Percentiles rank a stretch among this genome's conserved stretches.
phyloP scores from a whole-genome alignment of 2,888 invertebrate genomes.

The Lottia scabra region DNA sequence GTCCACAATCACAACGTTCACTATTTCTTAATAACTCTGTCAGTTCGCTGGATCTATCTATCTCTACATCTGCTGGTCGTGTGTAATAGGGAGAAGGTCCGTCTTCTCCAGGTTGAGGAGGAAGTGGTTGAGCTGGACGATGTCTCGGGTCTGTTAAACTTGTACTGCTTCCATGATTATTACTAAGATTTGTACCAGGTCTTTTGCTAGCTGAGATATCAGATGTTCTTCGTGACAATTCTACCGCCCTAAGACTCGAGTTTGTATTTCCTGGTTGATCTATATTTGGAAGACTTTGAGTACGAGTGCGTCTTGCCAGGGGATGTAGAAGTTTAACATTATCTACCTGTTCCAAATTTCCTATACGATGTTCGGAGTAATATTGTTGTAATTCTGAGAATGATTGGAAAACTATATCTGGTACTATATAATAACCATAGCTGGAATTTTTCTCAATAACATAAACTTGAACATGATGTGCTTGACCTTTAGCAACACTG shows the following conservation, averaged over 20 bases:
- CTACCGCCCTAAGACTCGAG: too few species aligned
- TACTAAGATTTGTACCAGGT: background rate
- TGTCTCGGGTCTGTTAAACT: constrained; percentile 22
- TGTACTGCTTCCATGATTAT: background rate
- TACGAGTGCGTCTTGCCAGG: constrained; percentile 3
- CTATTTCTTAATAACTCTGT: constrained; percentile 42
- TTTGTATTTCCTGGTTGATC: background rate
- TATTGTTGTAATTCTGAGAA: constrained; percentile 22
- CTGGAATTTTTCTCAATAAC: background rate
- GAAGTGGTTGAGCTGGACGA: constrained; percentile 38
- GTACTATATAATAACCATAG: constrained; percentile 17
- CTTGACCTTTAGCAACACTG: background rate
- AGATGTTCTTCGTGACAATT: background rate
- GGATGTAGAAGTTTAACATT: constrained; percentile 22
- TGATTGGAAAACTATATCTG: constrained; percentile 12
- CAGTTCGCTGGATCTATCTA: constrained; percentile 42
- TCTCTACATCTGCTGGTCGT: constrained; percentile 36
- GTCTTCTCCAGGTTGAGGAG: constrained; percentile 11
- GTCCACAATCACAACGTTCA: constrained; percentile 55
- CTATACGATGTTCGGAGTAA: constrained; percentile 19
- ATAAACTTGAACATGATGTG: constrained; percentile 1
- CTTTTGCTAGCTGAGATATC: background rate
- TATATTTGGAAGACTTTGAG: background rate
- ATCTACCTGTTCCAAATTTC: constrained; percentile 23
- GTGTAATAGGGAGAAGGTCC: constrained; percentile 42